Conservation (phyloP, 1,140 invertebrate genomes). For the Drosophila nasuta region DNA sequence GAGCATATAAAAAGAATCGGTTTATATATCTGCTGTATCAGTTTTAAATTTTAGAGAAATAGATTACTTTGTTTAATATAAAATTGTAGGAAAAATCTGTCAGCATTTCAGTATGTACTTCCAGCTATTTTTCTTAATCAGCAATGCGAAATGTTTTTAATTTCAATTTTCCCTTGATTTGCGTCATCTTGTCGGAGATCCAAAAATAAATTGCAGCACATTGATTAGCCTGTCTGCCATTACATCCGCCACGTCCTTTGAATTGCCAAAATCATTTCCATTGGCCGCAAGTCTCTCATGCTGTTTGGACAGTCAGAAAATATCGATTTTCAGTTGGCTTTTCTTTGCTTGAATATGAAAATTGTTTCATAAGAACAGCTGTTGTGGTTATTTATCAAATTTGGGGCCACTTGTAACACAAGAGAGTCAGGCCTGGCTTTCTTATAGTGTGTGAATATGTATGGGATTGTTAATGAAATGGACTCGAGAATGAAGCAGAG, state of each 20-base stretch:
- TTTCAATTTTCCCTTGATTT: slow-evolving; percentile 63
- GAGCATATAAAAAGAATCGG: too few species aligned
- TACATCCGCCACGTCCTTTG: neutral
- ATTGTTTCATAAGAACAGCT: slow-evolving; percentile 41
- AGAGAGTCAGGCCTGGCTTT: slow-evolving; percentile 45
- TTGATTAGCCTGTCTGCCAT: slow-evolving; percentile 46
- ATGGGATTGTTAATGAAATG: slow-evolving; percentile 64
- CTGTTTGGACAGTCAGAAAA: neutral
- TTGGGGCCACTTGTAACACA: slow-evolving; percentile 50
- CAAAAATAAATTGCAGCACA: slow-evolving; percentile 66
- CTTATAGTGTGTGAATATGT: slow-evolving; percentile 30
- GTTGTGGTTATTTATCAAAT: slow-evolving; percentile 69
- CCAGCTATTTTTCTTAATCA: slow-evolving; percentile 54
- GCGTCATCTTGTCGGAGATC: slow-evolving; percentile 67
- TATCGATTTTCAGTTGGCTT: slow-evolving; percentile 43
- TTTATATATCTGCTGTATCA: too few species aligned
- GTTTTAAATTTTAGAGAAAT: too few species aligned
- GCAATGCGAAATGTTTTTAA: slow-evolving; percentile 59
- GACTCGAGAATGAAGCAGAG: neutral
- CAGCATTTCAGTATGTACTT: neutral
- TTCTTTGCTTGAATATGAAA: slow-evolving; percentile 11
- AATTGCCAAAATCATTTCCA: neutral
- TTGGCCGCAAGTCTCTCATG: slow-evolving; percentile 1
- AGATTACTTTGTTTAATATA: too few species aligned
- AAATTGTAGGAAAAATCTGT: neutral